Conservation (phyloP, 2,888 invertebrate genomes). For the Drosophila fulvimacula region DNA sequence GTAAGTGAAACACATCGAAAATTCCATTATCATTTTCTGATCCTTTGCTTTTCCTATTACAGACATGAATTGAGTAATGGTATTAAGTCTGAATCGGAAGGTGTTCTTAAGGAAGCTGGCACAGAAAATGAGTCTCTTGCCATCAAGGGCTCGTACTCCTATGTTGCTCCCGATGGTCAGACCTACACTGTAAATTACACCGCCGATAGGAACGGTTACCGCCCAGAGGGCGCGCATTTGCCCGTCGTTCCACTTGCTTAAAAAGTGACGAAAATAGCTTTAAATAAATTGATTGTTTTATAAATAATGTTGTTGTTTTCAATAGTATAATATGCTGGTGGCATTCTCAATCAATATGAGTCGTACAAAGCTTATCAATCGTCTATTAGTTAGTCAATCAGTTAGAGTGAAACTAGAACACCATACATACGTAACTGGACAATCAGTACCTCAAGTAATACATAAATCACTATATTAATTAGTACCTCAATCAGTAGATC, state of each 20-base stretch:
- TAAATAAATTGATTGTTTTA: neutral
- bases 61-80: neutral
- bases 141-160: conserved; percentile 1
- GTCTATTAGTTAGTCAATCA: neutral
- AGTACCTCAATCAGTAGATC: no score
- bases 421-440: no score
- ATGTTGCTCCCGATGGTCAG: neutral
- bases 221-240: conserved; percentile 2
- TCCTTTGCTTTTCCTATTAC: neutral
- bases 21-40: neutral
- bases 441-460: no score
- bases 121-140: neutral
- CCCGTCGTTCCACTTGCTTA: neutral
- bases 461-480: no score
- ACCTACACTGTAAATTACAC: neutral
- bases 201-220: conserved; percentile 13
- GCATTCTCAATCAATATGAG: no score
- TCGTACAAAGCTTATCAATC: neutral
- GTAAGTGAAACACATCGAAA: neutral
- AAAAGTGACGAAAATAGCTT: neutral
- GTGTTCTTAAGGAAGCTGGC: neutral
- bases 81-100: neutral
- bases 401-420: no score
- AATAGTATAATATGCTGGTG: neutral
- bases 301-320: neutral